Percentiles rank a stretch among this genome's conserved stretches.
These are phyloP conservation scores for Zaprionus tsacasi DNA, from an alignment of 1,140 invertebrate species.

Conservation along the genomic window DNA sequence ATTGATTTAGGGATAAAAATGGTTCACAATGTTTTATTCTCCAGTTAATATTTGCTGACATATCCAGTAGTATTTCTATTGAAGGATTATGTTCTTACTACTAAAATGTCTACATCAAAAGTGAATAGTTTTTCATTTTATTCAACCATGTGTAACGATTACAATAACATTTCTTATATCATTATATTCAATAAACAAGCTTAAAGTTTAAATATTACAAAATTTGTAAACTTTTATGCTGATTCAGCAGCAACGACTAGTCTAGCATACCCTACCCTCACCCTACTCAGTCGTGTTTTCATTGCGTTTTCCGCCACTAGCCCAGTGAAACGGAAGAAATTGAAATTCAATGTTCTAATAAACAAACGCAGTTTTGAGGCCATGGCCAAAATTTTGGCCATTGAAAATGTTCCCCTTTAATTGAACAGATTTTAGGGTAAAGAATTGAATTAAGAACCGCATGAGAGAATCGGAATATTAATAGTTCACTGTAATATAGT, in stretches of 20 bases:
- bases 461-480: neutral
- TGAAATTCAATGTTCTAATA: slow-evolving; percentile 58
- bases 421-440: neutral
- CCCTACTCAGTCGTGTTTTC: neutral
- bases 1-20: too few species aligned
- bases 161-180: too few species aligned
- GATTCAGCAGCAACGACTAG: neutral
- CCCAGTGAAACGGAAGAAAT: slow-evolving; percentile 54
- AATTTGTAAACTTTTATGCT: too few species aligned
- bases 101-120: too few species aligned
- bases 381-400: slow-evolving; percentile 37
- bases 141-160: too few species aligned
- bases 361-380: slow-evolving; percentile 45
- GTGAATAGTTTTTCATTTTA: too few species aligned
- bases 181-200: too few species aligned
- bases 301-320: slow-evolving; percentile 4
- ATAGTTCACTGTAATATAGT: neutral
- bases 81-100: too few species aligned
- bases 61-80: too few species aligned
- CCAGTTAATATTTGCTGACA: too few species aligned
- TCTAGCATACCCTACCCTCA: neutral
- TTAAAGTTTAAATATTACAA: too few species aligned
- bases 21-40: too few species aligned
- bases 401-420: slow-evolving; percentile 22
- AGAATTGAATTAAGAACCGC: slow-evolving; percentile 1